These are phyloP conservation scores for Rotaria sp. DNA, from an alignment of 2,888 invertebrate genomes.

Conservation along the genomic window DNA sequence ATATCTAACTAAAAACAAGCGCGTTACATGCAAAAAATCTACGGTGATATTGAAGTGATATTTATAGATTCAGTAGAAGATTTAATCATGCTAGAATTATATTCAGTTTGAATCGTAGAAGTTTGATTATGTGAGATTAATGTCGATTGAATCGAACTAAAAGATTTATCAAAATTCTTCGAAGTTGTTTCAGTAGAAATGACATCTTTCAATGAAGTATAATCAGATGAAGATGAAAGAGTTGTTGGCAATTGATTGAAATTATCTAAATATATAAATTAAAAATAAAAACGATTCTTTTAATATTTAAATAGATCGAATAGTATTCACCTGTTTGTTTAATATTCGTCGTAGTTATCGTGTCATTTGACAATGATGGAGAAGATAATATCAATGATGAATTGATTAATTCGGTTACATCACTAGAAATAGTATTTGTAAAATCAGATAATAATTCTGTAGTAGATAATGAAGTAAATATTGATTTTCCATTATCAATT, in stretches of 20 bases:
- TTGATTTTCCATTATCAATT: no score
- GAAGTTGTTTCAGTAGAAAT: no score
- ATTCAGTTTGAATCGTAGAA: not conserved
- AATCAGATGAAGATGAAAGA: not conserved
- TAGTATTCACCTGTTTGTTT: not conserved
- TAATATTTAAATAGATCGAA: no score
- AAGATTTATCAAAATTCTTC: not conserved
- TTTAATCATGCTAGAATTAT: not conserved
- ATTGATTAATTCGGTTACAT: no score
- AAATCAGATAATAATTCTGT: no score
- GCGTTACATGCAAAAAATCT: not conserved
- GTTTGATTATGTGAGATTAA: not conserved
- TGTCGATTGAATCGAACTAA: constrained; percentile 1
- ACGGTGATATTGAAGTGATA: not conserved
- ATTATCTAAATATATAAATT: not conserved
- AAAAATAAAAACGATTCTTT: not conserved
- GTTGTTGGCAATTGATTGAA: not conserved
- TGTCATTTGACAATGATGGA: no score
- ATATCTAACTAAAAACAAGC: no score
- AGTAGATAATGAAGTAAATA: no score
- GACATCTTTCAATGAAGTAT: no score
- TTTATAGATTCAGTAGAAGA: not conserved
- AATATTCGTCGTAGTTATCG: not conserved
- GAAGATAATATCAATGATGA: no score
- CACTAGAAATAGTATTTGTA: no score